Percentiles rank a stretch among this genome's conserved stretches.
Conservation (phyloP, 2,888 invertebrate genomes). For the Sarcophaga carnaria region DNA sequence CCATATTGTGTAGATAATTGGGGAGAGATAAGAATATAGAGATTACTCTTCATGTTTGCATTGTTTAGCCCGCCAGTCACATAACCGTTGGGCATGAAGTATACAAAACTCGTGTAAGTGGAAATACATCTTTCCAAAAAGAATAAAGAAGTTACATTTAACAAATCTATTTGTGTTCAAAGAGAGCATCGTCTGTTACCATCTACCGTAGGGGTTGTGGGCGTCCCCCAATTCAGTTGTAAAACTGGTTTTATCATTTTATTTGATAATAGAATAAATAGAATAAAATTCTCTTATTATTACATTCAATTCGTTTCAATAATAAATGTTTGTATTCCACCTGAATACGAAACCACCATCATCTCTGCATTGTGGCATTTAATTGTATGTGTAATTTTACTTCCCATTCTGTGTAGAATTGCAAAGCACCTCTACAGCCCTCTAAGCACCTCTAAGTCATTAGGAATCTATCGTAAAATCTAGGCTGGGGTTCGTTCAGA, state of each 20-base stretch:
- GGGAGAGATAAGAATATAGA: constrained; percentile 79
- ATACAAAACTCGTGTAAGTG: constrained; percentile 24
- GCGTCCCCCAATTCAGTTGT: constrained; percentile 61
- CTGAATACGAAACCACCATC: not conserved
- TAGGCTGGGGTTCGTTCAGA: not conserved
- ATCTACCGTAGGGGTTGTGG: constrained; percentile 56
- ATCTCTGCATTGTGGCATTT: constrained; percentile 37
- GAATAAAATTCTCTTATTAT: constrained; percentile 48
- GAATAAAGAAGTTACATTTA: constrained; percentile 40
- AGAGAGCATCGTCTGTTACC: constrained; percentile 51
- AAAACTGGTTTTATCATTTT: constrained; percentile 56
- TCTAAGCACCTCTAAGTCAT: not conserved
- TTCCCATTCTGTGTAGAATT: constrained; percentile 1
- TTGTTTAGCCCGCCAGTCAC: constrained; percentile 79
- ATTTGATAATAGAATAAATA: constrained; percentile 47
- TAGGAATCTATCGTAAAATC: not conserved
- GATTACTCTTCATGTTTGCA: constrained; percentile 66
- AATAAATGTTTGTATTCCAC: constrained; percentile 44
- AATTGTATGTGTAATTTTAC: constrained; percentile 51
- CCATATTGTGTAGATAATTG: constrained; percentile 77
- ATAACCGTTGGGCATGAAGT: constrained; percentile 60
- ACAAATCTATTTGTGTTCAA: constrained; percentile 26
- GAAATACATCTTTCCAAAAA: constrained; percentile 39
- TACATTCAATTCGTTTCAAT: constrained; percentile 31
- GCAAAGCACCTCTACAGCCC: not conserved